Percentiles rank a stretch among this genome's conserved stretches.
phyloP scores from a whole-genome alignment of 23 tunicate genomes.

The Ciona savignyi region DNA sequence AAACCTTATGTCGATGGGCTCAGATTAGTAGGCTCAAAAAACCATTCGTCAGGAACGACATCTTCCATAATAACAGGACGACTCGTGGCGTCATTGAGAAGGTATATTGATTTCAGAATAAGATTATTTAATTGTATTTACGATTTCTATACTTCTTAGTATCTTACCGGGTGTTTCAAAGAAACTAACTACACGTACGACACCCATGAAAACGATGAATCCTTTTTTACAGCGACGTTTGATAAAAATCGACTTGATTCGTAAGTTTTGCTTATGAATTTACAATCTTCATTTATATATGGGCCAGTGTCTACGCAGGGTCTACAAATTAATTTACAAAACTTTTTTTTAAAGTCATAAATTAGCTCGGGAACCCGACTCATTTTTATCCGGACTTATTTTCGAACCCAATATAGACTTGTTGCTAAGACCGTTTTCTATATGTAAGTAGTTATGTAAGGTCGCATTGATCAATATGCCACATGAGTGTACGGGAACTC shows the following conservation, averaged over 20 bases:
- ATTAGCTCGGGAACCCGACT: too few species aligned
- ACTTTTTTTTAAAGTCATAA: too few species aligned
- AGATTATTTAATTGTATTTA: too few species aligned
- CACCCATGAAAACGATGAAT: slow-evolving; percentile 36
- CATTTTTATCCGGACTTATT: too few species aligned
- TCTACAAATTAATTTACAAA: too few species aligned
- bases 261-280: slow-evolving; percentile 32
- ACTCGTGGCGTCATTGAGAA: not conserved
- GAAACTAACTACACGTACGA: slow-evolving; percentile 10
- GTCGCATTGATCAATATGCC: too few species aligned
- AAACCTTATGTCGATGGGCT: slow-evolving; percentile 36
- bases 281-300: too few species aligned
- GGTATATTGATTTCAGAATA: not conserved
- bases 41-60: slow-evolving; percentile 35
- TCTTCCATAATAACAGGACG: not conserved
- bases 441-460: too few species aligned
- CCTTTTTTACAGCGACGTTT: slow-evolving; percentile 44
- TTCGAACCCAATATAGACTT: too few species aligned
- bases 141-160: not conserved
- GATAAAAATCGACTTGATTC: slow-evolving; percentile 23
- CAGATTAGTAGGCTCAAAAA: slow-evolving; percentile 39
- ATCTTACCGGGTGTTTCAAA: not conserved
- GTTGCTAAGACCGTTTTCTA: too few species aligned
- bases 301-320: too few species aligned
- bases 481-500: too few species aligned